Percentiles rank a stretch among this genome's conserved stretches.
Evolutionary conservation across 35 echinoderm and acorn worm genomes (phyloP).

Genomic region (Eucidaris tribuloides): DNA sequence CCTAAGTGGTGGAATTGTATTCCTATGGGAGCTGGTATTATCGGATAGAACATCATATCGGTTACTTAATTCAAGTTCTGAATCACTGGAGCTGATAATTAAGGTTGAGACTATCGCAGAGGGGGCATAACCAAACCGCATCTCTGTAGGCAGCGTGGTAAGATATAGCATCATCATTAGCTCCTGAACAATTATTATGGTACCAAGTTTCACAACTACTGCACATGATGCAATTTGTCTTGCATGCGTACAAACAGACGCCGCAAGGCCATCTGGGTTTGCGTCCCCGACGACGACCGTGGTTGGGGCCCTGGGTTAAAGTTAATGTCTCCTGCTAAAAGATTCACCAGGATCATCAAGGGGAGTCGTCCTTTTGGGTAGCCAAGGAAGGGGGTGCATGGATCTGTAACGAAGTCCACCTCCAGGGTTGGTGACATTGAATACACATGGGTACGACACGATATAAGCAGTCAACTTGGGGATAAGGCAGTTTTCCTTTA

Average conservation of each 20-base stretch:
- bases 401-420: no score
- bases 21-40: no score
- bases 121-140: constrained; percentile 9
- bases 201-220: not conserved
- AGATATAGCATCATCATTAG: not conserved
- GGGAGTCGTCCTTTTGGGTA: not conserved
- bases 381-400: not conserved
- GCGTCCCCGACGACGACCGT: not conserved
- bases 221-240: not conserved
- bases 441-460: no score
- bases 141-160: not conserved
- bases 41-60: no score
- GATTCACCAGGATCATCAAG: not conserved
- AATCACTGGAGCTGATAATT: no score
- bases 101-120: constrained; percentile 1
- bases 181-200: not conserved
- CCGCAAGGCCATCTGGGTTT: constrained; percentile 3
- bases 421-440: no score
- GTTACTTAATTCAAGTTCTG: no score
- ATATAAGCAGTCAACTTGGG: no score
- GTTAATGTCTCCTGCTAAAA: constrained; percentile 12
- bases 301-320: constrained; percentile 1
- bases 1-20: no score
- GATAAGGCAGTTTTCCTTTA: no score
- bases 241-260: not conserved